A percentile compares a stretch with the other conserved stretches of the same genome.
These are phyloP conservation scores for Scaptodrosophila lebanonensis DNA, from an alignment of 1,140 invertebrate species.

Conservation along the genomic window DNA sequence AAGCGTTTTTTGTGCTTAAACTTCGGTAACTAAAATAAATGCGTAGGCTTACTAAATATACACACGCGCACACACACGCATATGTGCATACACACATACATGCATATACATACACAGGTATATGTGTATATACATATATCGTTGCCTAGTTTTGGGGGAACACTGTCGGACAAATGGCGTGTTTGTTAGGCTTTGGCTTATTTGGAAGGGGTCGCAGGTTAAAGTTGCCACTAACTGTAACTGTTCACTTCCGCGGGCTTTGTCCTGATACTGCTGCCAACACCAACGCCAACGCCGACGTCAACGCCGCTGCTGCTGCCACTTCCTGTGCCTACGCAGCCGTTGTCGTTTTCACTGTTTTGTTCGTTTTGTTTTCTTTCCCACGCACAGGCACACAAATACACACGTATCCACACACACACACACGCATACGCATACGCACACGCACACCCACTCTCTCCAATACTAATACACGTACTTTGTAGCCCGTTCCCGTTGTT, in stretches of 20 bases:
- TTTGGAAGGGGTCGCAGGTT: no score
- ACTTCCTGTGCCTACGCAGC: conserved; percentile 14
- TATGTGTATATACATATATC: conserved; percentile 5
- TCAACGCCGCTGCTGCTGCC: conserved; percentile 17
- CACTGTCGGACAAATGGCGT: no score
- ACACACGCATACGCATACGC: neutral
- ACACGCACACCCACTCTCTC: conserved; percentile 29
- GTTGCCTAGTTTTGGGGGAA: no score
- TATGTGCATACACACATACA: no score
- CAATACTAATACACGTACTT: conserved; percentile 31
- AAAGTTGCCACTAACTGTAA: conserved; percentile 41
- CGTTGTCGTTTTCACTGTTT: conserved; percentile 20
- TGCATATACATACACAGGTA: neutral
- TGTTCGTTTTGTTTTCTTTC: conserved; percentile 40
- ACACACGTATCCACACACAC: conserved; percentile 3
- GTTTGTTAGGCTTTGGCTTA: no score
- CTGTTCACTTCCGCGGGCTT: conserved; percentile 40
- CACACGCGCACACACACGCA: conserved; percentile 2
- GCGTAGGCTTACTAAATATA: conserved; percentile 31
- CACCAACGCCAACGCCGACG: conserved; percentile 5
- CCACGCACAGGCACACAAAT: conserved; percentile 13
- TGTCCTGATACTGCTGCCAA: conserved; percentile 16
- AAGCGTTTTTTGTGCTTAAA: conserved; percentile 28
- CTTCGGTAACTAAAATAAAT: conserved; percentile 13
- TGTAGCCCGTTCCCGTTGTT: conserved; percentile 33